A percentile compares a stretch with the other conserved stretches of the same genome.
Evolutionary conservation across 2,888 invertebrate species (phyloP).

Genomic region (Cephalotes varians): DNA sequence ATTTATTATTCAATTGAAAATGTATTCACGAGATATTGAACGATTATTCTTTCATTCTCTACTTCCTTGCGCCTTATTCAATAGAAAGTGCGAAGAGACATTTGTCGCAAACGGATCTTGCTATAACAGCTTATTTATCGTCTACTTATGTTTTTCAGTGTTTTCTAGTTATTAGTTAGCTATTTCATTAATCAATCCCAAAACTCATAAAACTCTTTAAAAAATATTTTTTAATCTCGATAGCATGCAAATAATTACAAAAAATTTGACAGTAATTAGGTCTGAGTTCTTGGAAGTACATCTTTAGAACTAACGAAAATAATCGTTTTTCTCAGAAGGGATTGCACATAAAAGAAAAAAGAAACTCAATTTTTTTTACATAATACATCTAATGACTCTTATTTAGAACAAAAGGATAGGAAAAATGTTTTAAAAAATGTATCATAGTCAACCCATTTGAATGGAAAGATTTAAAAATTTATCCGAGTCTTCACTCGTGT

Average conservation of each 20-base stretch:
- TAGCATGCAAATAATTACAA: neutral
- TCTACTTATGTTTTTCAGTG: neutral
- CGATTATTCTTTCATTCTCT: conserved; percentile 30
- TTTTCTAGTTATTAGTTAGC: neutral
- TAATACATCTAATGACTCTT: conserved; percentile 14
- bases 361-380: conserved; percentile 5
- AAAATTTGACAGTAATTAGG: neutral
- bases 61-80: conserved; percentile 21
- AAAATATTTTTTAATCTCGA: neutral
- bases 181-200: neutral
- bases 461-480: neutral
- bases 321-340: neutral
- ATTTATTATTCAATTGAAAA: conserved; percentile 36
- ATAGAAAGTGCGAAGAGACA: neutral
- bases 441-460: neutral
- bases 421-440: conserved; percentile 27
- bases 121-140: neutral
- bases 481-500: neutral
- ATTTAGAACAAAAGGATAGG: conserved; percentile 24
- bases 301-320: conserved; percentile 15
- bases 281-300: neutral
- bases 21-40: conserved; percentile 23
- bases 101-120: neutral
- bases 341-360: conserved; percentile 4
- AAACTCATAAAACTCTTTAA: neutral